Base-by-base conservation (phyloP, 2,797 vertebrate species). In the Craterocephalus amniculus region DNA sequence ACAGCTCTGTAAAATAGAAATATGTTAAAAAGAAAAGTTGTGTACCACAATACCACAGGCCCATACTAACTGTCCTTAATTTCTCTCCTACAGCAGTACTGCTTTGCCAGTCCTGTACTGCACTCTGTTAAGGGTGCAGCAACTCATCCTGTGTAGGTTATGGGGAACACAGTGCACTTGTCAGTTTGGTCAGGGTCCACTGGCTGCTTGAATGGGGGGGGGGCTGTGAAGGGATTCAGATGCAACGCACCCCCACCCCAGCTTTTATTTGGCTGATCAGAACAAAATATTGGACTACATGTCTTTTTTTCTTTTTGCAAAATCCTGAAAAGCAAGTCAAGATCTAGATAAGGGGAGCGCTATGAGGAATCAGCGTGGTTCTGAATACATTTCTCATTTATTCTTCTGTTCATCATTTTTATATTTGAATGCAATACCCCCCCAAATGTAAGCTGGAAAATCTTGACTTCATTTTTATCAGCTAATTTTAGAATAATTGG, bases 11-110 rank as follows among this genome's bases (percentile, higher is more conserved):
- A 94, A 94, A 94, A 95, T 94, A 94, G 88, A 94, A 94, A 93
- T 94, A 95, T 94, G 92, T 94, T 89, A 77, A 88, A 89, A 92
- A 93, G 91, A 93, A 94, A 93, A 92, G 43, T 86, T 95, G 96
- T 99, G 91, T 97, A 96, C 96, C 95, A 95, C 96, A 94, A 98
- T 98, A 97, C 97, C 96, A 97, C 96, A 96, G 97, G 97, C 97
- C 97, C 97, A 97, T 99, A 99, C 98, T 99, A 99, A 99, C 98
- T 99, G 97, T 99, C 97, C 97, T 99, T 98, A 99, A 99, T 99
- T 99, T 99, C 97, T 99, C 97, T 99, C 97, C 98, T 99, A 99
- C 98, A 99, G 98, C 98, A 99, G 98, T 99, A 99, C 98, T 99
- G 98, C 97, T 99, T 96, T 99, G 98, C 97, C 98, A 99, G 97